A percentile compares a stretch with the other conserved stretches of the same genome.
Conservation (phyloP, 1,140 invertebrate genomes). For the Sinonovacula constricta region DNA sequence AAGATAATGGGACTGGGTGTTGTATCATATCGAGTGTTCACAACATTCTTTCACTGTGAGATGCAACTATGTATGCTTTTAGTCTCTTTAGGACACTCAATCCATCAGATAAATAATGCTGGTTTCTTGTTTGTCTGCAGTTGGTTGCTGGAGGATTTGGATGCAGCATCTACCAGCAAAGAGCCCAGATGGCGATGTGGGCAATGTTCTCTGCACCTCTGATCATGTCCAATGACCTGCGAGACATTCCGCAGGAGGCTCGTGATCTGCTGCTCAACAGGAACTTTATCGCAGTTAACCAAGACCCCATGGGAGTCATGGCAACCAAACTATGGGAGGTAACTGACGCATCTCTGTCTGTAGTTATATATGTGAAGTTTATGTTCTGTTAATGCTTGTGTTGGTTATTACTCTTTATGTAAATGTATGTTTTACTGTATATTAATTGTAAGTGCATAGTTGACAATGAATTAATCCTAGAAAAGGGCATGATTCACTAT, state of each 20-base stretch:
- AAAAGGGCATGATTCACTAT: too few species aligned
- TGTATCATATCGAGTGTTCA: background rate
- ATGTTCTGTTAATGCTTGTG: too few species aligned
- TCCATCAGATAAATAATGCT: too few species aligned
- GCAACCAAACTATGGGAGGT: conserved; percentile 72
- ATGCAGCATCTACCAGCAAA: conserved; percentile 95
- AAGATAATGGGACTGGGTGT: too few species aligned
- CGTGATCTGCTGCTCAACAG: conserved; percentile 95
- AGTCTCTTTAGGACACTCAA: too few species aligned
- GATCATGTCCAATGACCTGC: conserved; percentile 96
- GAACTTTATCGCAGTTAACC: conserved; percentile 96
- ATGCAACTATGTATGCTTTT: background rate
- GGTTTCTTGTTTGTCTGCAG: too few species aligned
- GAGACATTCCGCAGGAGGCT: conserved; percentile 92
- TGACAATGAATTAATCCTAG: too few species aligned
- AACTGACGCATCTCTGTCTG: too few species aligned
- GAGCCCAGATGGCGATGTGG: conserved; percentile 99
- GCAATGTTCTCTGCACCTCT: conserved; percentile 96
- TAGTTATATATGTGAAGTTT: too few species aligned
- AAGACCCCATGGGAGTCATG: conserved; percentile 95
- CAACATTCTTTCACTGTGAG: background rate
- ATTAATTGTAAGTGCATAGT: too few species aligned
- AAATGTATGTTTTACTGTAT: too few species aligned
- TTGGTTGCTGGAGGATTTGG: conserved; percentile 97
- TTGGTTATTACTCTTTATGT: too few species aligned